Conservation (phyloP, 2,797 vertebrate genomes). For the Pipistrellus pipistrellus region DNA sequence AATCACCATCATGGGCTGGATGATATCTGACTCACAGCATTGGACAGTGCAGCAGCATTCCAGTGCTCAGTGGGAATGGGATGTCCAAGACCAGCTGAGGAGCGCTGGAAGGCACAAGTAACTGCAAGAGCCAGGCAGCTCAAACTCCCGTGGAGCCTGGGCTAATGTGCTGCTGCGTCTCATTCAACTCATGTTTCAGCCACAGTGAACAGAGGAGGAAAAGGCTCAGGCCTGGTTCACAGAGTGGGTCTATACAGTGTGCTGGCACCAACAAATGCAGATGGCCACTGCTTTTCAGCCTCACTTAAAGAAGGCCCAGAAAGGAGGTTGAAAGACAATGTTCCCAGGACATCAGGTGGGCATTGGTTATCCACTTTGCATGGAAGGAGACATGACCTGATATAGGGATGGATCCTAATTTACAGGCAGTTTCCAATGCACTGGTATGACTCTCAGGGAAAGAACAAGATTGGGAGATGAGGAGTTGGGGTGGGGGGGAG, state of each 20-base stretch:
- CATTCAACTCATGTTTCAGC: neutral
- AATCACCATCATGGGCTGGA: neutral
- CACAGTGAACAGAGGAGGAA: neutral
- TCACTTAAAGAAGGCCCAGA: neutral
- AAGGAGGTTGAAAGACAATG: neutral
- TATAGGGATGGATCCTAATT: neutral
- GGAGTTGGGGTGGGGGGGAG: too few relatives aligned
- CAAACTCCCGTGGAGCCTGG: neutral
- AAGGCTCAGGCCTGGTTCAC: neutral
- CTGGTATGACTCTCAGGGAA: neutral
- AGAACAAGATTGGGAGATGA: neutral
- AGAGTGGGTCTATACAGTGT: too few relatives aligned
- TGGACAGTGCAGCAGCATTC: neutral
- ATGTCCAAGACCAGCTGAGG: neutral
- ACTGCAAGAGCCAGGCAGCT: neutral
- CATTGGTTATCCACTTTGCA: neutral
- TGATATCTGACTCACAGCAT: neutral
- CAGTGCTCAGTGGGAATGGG: neutral
- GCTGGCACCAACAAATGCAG: neutral
- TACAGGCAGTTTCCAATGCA: neutral
- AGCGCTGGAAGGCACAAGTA: neutral
- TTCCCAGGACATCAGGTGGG: neutral
- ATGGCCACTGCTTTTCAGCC: neutral
- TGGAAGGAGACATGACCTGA: neutral
- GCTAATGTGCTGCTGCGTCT: accelerated